Percentiles rank a stretch among this genome's conserved stretches.
Conservation (phyloP, 2,888 invertebrate species). For the Callinectes sapidus region DNA sequence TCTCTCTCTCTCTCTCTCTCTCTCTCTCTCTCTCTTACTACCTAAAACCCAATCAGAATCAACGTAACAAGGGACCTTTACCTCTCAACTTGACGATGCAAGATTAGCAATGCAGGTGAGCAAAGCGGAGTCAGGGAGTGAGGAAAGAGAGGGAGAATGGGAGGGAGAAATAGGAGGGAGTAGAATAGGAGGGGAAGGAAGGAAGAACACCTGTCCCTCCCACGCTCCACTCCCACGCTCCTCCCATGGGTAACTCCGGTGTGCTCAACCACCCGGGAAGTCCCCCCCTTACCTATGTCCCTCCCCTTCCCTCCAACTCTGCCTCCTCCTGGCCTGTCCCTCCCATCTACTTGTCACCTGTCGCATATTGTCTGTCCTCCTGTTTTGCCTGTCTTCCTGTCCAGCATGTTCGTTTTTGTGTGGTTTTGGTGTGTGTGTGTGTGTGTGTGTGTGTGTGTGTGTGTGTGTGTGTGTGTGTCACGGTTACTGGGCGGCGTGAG, state of each 20-base stretch:
- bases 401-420: neutral
- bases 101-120: neutral
- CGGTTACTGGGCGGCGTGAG: neutral
- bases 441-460: slow-evolving; percentile 34
- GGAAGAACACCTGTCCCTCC: neutral
- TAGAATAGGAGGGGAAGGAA: neutral
- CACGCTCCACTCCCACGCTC: neutral
- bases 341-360: neutral
- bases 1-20: slow-evolving; percentile 5
- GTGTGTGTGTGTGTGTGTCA: slow-evolving; percentile 32
- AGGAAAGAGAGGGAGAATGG: neutral
- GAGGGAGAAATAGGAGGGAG: neutral
- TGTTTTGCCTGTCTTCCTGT: neutral
- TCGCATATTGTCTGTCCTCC: neutral
- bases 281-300: neutral
- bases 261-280: neutral
- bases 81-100: neutral
- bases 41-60: neutral
- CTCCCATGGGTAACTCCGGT: slow-evolving; percentile 12
- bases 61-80: neutral
- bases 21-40: neutral
- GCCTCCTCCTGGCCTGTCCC: neutral
- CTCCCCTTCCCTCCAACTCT: neutral
- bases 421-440: slow-evolving; percentile 14
- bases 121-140: neutral